Percentiles rank a stretch among this genome's conserved stretches.
These are phyloP conservation scores for Silurus lanzhouensis DNA, from an alignment of 2,797 vertebrate genomes.

Conservation along the genomic window DNA sequence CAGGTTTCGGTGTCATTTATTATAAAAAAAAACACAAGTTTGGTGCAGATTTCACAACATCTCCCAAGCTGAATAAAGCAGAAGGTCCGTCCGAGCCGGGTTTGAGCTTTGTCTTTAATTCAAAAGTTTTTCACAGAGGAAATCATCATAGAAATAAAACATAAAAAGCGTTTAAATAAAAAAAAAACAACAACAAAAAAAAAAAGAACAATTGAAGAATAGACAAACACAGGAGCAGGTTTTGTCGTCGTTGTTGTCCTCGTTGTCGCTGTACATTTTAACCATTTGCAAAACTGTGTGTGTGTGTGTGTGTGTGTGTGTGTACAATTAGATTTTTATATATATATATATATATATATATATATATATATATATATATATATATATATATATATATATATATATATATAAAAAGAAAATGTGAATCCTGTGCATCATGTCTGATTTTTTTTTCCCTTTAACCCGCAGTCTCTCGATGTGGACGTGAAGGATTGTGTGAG, in stretches of 20 bases:
- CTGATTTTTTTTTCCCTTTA: slow-evolving; percentile 16
- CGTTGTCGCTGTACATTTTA: slow-evolving; percentile 30
- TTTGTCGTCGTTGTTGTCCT: slow-evolving; percentile 37
- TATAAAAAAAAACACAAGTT: not conserved
- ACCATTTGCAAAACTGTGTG: slow-evolving; percentile 41
- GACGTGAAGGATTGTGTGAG: slow-evolving; percentile 27
- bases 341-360: too few relatives aligned
- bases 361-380: too few relatives aligned
- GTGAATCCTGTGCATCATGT: slow-evolving; percentile 44
- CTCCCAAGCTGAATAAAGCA: not conserved
- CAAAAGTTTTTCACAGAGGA: slow-evolving; percentile 55
- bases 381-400: too few relatives aligned
- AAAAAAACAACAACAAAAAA: slow-evolving; percentile 28
- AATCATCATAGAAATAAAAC: slow-evolving; percentile 52
- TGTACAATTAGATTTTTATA: slow-evolving; percentile 25
- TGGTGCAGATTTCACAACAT: not conserved
- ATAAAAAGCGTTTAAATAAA: slow-evolving; percentile 52
- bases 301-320: not conserved
- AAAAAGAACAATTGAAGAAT: slow-evolving; percentile 31
- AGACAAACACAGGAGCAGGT: slow-evolving; percentile 49
- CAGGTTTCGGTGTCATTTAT: not conserved
- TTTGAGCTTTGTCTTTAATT: slow-evolving; percentile 59
- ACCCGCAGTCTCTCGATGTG: not conserved
- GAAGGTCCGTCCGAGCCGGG: not conserved
- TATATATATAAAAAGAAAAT: not conserved